These are phyloP conservation scores for Sinocyclocheilus anshuiensis DNA, from an alignment of 2,113 vertebrate species.

Conservation along the genomic window DNA sequence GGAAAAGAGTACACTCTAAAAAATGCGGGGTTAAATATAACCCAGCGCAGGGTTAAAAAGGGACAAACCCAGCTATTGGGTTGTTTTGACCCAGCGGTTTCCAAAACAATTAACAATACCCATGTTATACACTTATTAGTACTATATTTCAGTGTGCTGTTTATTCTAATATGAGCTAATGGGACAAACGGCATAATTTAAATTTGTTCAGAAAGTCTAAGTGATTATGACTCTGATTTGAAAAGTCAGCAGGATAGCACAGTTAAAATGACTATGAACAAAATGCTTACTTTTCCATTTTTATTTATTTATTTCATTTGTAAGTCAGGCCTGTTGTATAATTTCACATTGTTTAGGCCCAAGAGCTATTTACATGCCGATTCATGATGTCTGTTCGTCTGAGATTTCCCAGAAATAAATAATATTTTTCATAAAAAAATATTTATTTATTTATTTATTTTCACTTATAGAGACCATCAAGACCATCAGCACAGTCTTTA, in stretches of 20 bases:
- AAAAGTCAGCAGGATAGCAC: neutral
- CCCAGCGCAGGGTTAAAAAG: no score
- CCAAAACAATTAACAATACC: no score
- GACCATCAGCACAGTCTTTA: neutral
- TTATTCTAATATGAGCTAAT: neutral
- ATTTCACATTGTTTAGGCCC: neutral
- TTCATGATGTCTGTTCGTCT: neutral
- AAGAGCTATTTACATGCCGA: neutral
- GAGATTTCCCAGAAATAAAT: neutral
- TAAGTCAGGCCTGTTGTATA: neutral
- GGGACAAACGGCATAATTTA: neutral
- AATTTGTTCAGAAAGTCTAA: neutral
- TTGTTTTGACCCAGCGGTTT: no score
- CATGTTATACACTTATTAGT: neutral
- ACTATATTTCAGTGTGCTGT: neutral
- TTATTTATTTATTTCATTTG: neutral
- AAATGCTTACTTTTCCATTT: neutral
- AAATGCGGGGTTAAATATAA: no score
- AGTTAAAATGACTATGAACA: neutral
- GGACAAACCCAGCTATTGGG: no score
- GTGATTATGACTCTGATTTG: neutral
- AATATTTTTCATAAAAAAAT: neutral
- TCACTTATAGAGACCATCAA: neutral
- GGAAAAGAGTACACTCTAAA: neutral
- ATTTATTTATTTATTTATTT: neutral